phyloP scores from a whole-genome alignment of 2,113 vertebrate species.

The Centrocercus urophasianus region DNA sequence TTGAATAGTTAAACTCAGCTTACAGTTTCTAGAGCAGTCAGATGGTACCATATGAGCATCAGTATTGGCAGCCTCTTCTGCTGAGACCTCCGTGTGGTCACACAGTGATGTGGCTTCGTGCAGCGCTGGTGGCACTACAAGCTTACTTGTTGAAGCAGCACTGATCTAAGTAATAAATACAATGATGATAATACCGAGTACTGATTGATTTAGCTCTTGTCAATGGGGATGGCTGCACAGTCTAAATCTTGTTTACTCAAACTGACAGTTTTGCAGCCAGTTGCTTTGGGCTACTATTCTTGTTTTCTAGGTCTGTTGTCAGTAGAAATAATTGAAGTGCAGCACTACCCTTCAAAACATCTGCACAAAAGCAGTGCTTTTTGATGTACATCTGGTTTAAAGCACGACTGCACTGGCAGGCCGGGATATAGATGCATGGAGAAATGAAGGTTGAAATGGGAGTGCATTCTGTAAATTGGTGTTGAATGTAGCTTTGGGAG shows the following conservation, averaged over 20 bases:
- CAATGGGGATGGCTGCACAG: not conserved
- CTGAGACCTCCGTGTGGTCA: rapidly evolving
- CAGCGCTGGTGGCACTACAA: not conserved
- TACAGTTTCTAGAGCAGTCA: not conserved
- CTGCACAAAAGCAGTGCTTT: not conserved
- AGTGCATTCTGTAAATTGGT: not conserved
- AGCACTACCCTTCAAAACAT: rapidly evolving
- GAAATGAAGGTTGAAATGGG: not conserved
- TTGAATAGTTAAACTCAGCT: not conserved
- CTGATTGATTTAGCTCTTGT: not conserved
- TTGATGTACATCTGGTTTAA: not conserved
- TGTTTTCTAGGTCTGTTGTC: not conserved
- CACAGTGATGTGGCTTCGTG: not conserved
- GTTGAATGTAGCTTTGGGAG: not conserved
- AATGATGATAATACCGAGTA: not conserved
- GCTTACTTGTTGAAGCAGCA: not conserved
- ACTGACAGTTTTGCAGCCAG: not conserved
- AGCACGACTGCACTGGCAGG: not conserved
- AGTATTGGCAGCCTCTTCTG: not conserved
- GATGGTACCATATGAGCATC: not conserved
- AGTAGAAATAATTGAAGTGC: not conserved
- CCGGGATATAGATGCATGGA: not conserved
- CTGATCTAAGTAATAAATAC: not conserved
- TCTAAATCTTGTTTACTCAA: not conserved
- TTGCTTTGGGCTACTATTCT: not conserved